These are phyloP conservation scores for Plutomurus gul DNA, from an alignment of 1,140 invertebrate genomes.

Conservation along the genomic window DNA sequence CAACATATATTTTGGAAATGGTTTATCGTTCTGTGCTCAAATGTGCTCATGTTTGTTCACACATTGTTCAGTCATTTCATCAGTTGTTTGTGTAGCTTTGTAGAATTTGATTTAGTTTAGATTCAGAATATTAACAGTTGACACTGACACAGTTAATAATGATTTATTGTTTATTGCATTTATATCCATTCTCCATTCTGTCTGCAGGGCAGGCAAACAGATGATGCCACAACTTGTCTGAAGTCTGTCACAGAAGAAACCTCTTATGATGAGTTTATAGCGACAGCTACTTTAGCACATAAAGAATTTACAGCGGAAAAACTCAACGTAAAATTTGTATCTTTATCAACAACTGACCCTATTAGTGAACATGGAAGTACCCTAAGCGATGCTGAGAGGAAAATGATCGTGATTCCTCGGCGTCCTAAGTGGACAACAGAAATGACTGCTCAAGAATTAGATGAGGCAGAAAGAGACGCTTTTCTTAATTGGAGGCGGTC, in stretches of 20 bases:
- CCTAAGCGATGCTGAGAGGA: conserved; percentile 45
- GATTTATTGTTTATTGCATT: too few relatives aligned
- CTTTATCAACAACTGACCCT: conserved; percentile 55
- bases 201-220: conserved; percentile 49
- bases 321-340: conserved; percentile 80
- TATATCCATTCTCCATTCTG: not conserved
- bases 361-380: conserved; percentile 2
- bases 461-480: conserved; percentile 73
- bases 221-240: conserved; percentile 58
- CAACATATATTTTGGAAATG: too few relatives aligned
- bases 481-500: conserved; percentile 88
- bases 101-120: not conserved
- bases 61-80: too few relatives aligned
- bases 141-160: not conserved
- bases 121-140: not conserved
- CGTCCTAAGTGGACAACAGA: conserved; percentile 79
- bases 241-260: conserved; percentile 95
- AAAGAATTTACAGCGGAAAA: conserved; percentile 92
- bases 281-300: conserved; percentile 89
- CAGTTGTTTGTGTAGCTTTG: too few relatives aligned
- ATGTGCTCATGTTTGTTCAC: too few relatives aligned
- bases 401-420: conserved; percentile 46
- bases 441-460: conserved; percentile 77
- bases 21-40: too few relatives aligned
- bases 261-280: conserved; percentile 92